Evolutionary conservation across 2,888 invertebrate species (phyloP).

Genomic region (Drosophila longiperda): DNA sequence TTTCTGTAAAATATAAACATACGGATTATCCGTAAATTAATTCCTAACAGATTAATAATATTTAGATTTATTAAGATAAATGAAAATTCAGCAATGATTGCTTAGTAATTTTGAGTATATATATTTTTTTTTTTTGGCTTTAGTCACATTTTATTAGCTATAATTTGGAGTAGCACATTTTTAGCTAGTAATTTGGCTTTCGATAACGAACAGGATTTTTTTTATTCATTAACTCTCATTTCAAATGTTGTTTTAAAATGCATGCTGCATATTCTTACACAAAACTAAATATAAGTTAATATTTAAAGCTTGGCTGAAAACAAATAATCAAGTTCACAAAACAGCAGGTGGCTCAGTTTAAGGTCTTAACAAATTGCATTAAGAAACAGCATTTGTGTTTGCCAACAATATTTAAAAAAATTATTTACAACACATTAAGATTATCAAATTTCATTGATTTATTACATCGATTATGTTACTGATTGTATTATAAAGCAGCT

Average conservation of each 20-base stretch:
- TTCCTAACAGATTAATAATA: too few species aligned
- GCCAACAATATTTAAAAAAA: slow-evolving; percentile 29
- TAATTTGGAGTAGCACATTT: not conserved
- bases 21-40: not conserved
- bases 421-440: slow-evolving; percentile 26
- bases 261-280: not conserved
- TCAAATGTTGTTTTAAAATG: not conserved
- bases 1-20: not conserved
- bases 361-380: slow-evolving; percentile 25
- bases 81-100: too few species aligned
- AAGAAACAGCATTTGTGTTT: slow-evolving; percentile 27
- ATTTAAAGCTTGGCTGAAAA: not conserved
- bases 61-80: too few species aligned
- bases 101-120: too few species aligned
- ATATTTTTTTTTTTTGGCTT: too few species aligned
- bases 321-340: slow-evolving; percentile 35
- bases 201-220: not conserved
- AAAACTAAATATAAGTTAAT: slow-evolving; percentile 2
- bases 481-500: slow-evolving; percentile 17
- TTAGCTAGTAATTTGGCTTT: not conserved
- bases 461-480: slow-evolving; percentile 44
- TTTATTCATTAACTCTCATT: not conserved
- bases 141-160: not conserved
- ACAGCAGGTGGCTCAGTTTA: slow-evolving; percentile 10
- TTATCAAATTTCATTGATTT: slow-evolving; percentile 58